phyloP scores from a whole-genome alignment of 2,797 vertebrate species.

The Poeciliopsis presidionis region DNA sequence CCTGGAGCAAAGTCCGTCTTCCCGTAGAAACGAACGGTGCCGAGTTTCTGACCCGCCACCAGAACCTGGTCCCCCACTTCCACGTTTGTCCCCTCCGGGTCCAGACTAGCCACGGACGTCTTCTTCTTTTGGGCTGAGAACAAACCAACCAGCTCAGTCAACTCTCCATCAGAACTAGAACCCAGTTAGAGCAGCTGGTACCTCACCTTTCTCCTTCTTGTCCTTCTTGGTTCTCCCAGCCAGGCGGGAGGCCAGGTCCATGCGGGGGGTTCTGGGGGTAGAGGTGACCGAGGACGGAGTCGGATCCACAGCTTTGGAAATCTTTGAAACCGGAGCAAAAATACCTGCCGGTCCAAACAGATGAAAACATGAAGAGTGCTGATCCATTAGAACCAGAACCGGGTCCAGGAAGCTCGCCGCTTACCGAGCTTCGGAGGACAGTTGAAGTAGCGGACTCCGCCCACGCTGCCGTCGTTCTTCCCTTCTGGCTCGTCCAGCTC shows the following conservation, averaged over 20 bases:
- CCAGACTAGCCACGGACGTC: constrained; percentile 82
- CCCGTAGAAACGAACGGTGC: constrained; percentile 89
- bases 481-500: constrained; percentile 93
- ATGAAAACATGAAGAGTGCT: background rate
- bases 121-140: constrained; percentile 82
- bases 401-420: background rate
- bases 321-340: constrained; percentile 91
- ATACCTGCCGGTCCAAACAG: constrained; percentile 76
- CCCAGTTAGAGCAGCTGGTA: fast-evolving
- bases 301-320: constrained; percentile 85
- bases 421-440: constrained; percentile 92
- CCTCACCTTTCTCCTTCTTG: constrained; percentile 75
- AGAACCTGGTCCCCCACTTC: constrained; percentile 92
- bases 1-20: constrained; percentile 96
- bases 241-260: constrained; percentile 88
- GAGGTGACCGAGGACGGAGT: constrained; percentile 87
- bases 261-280: constrained; percentile 87
- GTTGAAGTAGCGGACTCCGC: constrained; percentile 93
- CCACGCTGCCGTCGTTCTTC: constrained; percentile 94
- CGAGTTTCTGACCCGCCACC: constrained; percentile 91
- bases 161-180: background rate
- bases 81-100: constrained; percentile 87
- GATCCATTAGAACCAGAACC: background rate
- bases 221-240: constrained; percentile 89
- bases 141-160: background rate